A percentile compares a stretch with the other conserved stretches of the same genome.
phyloP scores from a whole-genome alignment of 2,113 vertebrate genomes.

The Scalopus aquaticus region DNA sequence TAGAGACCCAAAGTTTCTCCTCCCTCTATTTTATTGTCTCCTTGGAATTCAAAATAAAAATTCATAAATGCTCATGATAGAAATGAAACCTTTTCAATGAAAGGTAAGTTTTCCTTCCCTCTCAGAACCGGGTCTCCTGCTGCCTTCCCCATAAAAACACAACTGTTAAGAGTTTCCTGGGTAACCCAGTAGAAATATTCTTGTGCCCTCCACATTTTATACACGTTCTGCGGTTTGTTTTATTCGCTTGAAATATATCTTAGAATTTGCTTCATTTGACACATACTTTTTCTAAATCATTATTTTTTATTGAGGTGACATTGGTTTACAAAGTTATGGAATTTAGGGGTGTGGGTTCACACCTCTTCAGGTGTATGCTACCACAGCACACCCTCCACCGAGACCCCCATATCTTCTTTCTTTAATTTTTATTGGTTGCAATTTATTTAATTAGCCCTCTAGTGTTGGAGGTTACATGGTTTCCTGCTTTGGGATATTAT shows the following conservation, averaged over 20 bases:
- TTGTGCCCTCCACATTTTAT: neutral
- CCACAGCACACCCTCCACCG: too few relatives aligned
- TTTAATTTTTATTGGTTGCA: neutral
- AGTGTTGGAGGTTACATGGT: neutral
- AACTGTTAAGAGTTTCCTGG: neutral
- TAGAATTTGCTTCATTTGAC: neutral
- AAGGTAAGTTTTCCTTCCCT: neutral
- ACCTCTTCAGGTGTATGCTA: too few relatives aligned
- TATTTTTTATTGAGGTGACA: neutral
- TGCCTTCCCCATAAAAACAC: neutral
- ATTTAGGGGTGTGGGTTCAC: too few relatives aligned
- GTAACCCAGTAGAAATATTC: neutral
- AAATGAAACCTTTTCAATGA: conserved; percentile 5
- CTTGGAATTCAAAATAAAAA: conserved; percentile 7
- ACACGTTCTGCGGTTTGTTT: neutral
- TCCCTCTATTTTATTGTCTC: neutral
- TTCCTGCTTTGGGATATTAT: neutral
- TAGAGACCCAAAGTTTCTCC: neutral
- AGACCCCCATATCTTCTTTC: neutral
- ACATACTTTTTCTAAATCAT: neutral
- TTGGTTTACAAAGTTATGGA: too few relatives aligned
- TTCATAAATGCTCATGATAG: neutral
- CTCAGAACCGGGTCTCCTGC: neutral
- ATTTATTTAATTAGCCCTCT: neutral
- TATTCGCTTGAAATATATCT: neutral